Conservation (phyloP, 2,888 invertebrate genomes). For the Tetropium fuscum region DNA sequence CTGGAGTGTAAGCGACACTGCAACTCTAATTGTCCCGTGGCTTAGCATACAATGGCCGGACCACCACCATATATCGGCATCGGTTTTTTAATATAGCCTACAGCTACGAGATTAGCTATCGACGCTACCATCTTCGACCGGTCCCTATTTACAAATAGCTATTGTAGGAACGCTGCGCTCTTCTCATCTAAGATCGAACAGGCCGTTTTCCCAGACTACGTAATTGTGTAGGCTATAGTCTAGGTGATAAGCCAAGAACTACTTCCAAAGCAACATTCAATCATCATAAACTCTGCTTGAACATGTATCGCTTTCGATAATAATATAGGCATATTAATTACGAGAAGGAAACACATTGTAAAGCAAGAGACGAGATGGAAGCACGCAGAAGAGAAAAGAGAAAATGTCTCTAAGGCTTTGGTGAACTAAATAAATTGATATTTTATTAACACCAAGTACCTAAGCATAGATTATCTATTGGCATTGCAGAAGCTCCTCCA, state of each 20-base stretch:
- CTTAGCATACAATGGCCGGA: slow-evolving; percentile 62
- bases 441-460: too few species aligned
- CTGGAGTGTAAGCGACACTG: slow-evolving; percentile 51
- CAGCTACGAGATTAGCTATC: slow-evolving; percentile 62
- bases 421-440: too few species aligned
- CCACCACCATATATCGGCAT: slow-evolving; percentile 59
- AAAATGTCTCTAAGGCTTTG: too few species aligned
- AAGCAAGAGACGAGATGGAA: too few species aligned
- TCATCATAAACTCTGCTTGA: too few species aligned
- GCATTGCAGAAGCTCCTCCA: too few species aligned
- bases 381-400: too few species aligned
- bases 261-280: too few species aligned
- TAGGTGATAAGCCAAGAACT: slow-evolving; percentile 7
- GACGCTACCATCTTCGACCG: slow-evolving; percentile 59
- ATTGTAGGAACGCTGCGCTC: slow-evolving; percentile 54
- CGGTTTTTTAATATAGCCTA: slow-evolving; percentile 63
- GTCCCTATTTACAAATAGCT: slow-evolving; percentile 64
- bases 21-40: slow-evolving; percentile 60
- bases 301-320: too few species aligned
- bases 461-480: too few species aligned
- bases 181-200: slow-evolving; percentile 46
- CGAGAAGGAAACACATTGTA: too few species aligned
- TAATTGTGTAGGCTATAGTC: slow-evolving; percentile 48
- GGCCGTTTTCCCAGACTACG: slow-evolving; percentile 53
- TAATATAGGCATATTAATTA: too few species aligned